Evolutionary conservation across 2,113 vertebrate genomes (phyloP), one percentile per base, ranked within the genome.

Genomic region (Mungos mungo): DNA sequence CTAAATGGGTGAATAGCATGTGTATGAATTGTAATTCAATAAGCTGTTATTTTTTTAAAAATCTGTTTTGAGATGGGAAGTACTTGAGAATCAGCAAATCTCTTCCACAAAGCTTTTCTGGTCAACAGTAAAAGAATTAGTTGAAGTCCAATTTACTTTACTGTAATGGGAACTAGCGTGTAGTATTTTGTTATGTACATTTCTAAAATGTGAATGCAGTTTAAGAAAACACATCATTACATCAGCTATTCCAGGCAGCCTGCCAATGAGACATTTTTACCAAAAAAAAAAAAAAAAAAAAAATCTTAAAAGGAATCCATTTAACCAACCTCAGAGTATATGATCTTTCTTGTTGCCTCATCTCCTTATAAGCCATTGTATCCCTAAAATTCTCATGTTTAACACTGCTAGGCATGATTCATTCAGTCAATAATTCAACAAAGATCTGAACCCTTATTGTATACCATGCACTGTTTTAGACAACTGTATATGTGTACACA

Each of bases 161-260:
- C 0, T 96, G 45, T 96, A 96, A 97, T 38, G 92, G 95, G 38
- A 96, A 96, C 76, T 90, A 95, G 81, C 80, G 27, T 97, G 60
- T 31, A 92, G 21, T 74, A 90, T 88, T 95, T 95, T 96, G 57
- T 97, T 97, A 92, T 79, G 87, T 69, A 96, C 66, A 97, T 80
- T 96, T 96, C 80, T 88, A 96, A 92, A 94, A 92, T 72, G 52
- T 88, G 96, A 94, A 86, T 92, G 86, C 25, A 95, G 83, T 96
- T 82, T 88, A 95, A 95, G 90, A 95, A 92, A 98, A 95, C 57
- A 90, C 60, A 96, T 90, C 72, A 94, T 97, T 88, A 96, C 65
- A 94, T 97, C 92, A 97, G 84, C 97, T 97, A 95, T 95, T 97
- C 96, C 92, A 98, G 96, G 96, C 86, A 97, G 89, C 13, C 66